Percentiles rank a stretch among this genome's conserved stretches.
phyloP scores from a whole-genome alignment of 2,797 vertebrate genomes.

The Urosaurus nigricauda region DNA sequence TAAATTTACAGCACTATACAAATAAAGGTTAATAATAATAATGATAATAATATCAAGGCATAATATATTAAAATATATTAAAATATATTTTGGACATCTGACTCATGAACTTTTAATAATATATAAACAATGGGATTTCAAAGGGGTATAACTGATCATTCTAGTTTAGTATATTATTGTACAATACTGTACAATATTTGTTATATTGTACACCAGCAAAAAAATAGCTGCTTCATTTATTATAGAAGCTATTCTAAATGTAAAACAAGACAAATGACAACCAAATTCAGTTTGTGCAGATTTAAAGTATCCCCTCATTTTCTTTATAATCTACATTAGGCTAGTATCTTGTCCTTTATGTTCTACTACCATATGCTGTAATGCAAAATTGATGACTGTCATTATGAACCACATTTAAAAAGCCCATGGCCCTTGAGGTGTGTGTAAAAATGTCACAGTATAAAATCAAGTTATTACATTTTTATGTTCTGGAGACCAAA shows the following conservation, averaged over 20 bases:
- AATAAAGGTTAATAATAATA: too few species aligned
- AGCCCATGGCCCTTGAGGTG: neutral
- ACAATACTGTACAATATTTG: too few species aligned
- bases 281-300: neutral
- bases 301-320: neutral
- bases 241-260: neutral
- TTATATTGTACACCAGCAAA: too few species aligned
- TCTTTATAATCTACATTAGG: neutral
- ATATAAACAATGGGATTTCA: too few species aligned
- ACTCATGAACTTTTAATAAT: too few species aligned
- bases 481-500: conserved; percentile 7
- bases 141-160: too few species aligned
- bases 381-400: conserved; percentile 23
- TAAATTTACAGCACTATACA: too few species aligned
- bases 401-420: conserved; percentile 21
- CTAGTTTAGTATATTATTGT: too few species aligned
- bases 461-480: conserved; percentile 3
- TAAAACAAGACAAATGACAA: neutral
- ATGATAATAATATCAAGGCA: too few species aligned
- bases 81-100: too few species aligned
- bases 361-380: neutral
- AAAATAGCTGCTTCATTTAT: too few species aligned
- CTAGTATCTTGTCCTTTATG: neutral
- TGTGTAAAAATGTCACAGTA: conserved; percentile 15
- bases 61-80: too few species aligned